These are phyloP conservation scores for Cervus canadensis DNA, from an alignment of 2,113 vertebrate species.

Conservation along the genomic window DNA sequence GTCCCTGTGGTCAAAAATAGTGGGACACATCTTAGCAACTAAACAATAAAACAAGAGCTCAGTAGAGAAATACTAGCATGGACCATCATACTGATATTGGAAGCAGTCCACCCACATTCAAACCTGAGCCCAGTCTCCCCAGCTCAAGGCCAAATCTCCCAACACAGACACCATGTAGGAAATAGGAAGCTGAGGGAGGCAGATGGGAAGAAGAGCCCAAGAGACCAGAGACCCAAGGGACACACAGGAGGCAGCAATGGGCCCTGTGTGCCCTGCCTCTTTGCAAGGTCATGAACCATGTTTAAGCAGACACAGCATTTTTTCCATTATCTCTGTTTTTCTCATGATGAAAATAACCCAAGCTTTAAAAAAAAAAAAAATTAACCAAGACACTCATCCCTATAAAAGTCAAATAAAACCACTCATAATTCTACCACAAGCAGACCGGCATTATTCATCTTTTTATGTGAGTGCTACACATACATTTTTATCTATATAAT, in stretches of 20 bases:
- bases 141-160: background rate
- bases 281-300: background rate
- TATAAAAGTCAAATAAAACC: background rate
- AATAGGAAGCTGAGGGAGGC: background rate
- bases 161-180: accelerated
- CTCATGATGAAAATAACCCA: background rate
- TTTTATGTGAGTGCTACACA: background rate
- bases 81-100: background rate
- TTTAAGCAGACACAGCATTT: background rate
- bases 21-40: background rate
- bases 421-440: background rate
- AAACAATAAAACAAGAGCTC: background rate
- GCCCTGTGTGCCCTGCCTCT: background rate
- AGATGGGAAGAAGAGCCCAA: background rate
- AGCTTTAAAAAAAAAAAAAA: background rate
- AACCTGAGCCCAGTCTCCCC: background rate
- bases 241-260: accelerated
- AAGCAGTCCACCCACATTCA: background rate
- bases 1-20: background rate
- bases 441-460: background rate
- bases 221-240: too few species aligned
- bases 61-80: background rate
- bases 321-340: background rate
- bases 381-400: background rate
- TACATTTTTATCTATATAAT: background rate